A percentile compares a stretch with the other conserved stretches of the same genome.
These are phyloP conservation scores for Pholis gunnellus DNA, from an alignment of 2,113 vertebrate species.

Conservation along the genomic window DNA sequence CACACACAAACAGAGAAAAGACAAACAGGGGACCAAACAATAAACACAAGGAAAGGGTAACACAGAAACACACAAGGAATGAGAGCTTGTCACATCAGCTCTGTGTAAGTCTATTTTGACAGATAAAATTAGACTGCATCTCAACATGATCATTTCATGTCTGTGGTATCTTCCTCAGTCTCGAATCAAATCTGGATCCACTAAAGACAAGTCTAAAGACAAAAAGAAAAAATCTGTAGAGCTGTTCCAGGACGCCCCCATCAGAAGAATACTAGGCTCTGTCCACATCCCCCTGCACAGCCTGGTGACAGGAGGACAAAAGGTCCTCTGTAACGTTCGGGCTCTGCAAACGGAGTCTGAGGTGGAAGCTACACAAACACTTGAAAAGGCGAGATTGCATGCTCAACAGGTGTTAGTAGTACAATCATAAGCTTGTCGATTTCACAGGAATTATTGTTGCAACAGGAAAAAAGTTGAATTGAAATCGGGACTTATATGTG, in stretches of 20 bases:
- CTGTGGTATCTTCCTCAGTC: slow-evolving; percentile 24
- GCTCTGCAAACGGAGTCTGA: slow-evolving; percentile 33
- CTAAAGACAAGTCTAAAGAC: slow-evolving; percentile 65
- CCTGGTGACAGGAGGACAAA: slow-evolving; percentile 70
- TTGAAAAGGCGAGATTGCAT: slow-evolving; percentile 47
- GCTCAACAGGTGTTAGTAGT: background rate
- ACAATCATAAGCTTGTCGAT: background rate
- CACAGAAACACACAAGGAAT: no score
- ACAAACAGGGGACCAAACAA: no score
- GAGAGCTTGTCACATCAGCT: background rate
- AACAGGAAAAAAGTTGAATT: background rate
- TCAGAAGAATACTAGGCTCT: slow-evolving; percentile 74
- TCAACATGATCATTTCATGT: background rate
- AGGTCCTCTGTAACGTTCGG: slow-evolving; percentile 83
- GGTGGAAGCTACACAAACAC: background rate
- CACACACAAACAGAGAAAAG: no score
- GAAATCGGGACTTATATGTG: background rate
- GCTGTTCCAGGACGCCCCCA: slow-evolving; percentile 79
- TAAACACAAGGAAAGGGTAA: no score
- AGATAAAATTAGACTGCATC: background rate
- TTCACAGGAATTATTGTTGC: background rate
- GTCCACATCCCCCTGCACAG: slow-evolving; percentile 72
- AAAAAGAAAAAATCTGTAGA: slow-evolving; percentile 76
- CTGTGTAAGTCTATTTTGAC: background rate
- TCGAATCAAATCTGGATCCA: slow-evolving; percentile 44